Base-by-base conservation (phyloP, 2,797 vertebrate genomes). In the Hydrocynus forskahlii region DNA sequence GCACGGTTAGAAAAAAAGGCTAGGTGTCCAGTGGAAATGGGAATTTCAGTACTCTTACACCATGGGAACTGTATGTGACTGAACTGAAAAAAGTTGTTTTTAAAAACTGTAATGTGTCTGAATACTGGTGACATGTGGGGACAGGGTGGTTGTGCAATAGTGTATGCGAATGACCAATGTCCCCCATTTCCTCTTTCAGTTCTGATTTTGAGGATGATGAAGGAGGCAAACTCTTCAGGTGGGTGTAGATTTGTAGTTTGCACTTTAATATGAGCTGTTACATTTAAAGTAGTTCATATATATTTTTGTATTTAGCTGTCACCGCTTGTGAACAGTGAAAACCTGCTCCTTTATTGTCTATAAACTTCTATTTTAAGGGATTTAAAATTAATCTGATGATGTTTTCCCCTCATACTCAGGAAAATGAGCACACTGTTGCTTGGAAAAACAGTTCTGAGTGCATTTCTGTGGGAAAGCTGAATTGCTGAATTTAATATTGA, bases 161-260 rank as follows among this genome's bases (percentile, higher is more conserved):
- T 21, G 1, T 25, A 14, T 43, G 23, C 48, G 4, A 2, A 59
- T 76, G 59, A 76, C 43, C 78, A 50, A 74, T 72, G 16, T 21
- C 12, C 45, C 5, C 50, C 0, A 0, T 35, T n/a, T 54, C 25
- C 25, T 76, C 83, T 89, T 80, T 35, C 88, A 99, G 98, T 88
- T 88, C 96, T 0, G 97, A 99, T 90, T 98, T 97, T 89, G 98
- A 98, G 78, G 97, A 98, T 14, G 94, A 96, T 79, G 96, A 96
- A 3, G 95, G 94, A 92, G 94, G 86, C 88, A 99, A 99, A 91
- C 93, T 97, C 86, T 97, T 98, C 92, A 97, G 97, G 98, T 99
- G 86, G 13, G 63, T 87, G 54, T 29, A 70, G 25, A 10, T 70
- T 17, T 70, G 25, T 76, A 23, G 29, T 0, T 7, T 16, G 0